Evolutionary conservation across 2,888 invertebrate genomes (phyloP).

Genomic region (Zygogramma bicolorata): DNA sequence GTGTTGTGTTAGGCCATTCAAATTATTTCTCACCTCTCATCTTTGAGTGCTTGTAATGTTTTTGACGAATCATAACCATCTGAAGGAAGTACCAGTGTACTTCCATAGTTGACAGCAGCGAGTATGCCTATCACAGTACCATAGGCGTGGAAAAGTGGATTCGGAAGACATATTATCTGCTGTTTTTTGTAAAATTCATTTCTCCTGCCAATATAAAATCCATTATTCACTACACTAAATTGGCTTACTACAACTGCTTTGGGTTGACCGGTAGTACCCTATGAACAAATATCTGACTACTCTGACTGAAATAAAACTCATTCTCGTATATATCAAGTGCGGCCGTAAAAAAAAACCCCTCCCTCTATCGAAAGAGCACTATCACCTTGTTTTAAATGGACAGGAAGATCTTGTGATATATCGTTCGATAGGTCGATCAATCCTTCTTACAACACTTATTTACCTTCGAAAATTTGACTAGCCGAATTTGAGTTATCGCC

Average conservation of each 20-base stretch:
- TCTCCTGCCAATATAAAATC: constrained; percentile 73
- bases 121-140: constrained; percentile 77
- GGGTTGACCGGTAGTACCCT: constrained; percentile 73
- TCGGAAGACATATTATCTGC: constrained; percentile 74
- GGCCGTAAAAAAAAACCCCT: too few species aligned
- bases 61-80: constrained; percentile 73
- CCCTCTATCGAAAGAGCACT: too few species aligned
- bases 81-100: constrained; percentile 74
- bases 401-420: too few species aligned
- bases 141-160: constrained; percentile 87
- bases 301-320: too few species aligned
- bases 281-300: too few species aligned
- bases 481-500: too few species aligned
- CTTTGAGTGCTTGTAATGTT: constrained; percentile 73
- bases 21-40: constrained; percentile 75
- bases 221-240: constrained; percentile 81
- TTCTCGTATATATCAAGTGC: too few species aligned
- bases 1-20: too few species aligned
- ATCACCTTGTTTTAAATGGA: too few species aligned
- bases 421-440: too few species aligned
- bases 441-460: too few species aligned
- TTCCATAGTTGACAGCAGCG: constrained; percentile 71
- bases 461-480: too few species aligned
- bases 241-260: constrained; percentile 83
- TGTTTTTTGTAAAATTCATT: constrained; percentile 66